Evolutionary conservation across 2,113 vertebrate genomes (phyloP), one percentile per base, ranked within the genome.

Genomic region (Sinosuthora webbiana): DNA sequence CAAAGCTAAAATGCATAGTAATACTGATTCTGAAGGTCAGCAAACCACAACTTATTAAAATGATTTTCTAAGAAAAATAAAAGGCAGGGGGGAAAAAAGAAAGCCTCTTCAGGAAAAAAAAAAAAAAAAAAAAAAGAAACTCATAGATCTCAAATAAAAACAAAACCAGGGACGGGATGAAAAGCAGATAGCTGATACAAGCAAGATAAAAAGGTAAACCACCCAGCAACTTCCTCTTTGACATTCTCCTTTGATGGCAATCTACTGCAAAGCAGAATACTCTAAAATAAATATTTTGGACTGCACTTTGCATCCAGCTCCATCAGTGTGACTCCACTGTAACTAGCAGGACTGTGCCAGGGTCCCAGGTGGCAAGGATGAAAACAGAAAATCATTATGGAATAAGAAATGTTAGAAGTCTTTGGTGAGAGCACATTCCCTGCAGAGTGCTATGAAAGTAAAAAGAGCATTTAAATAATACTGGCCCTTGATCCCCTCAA

Each of bases 201-300:
- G 63, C 55, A 55, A 90, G 63, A 88, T 63, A 83, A 95, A 95
- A 94, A 87, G 59, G 42, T 77, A 88, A 90, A 76, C 7, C 33
- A 77, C 24, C 19, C 59, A 88, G n/a, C 42, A 86, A 47, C 50
- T 67, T 27, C 41, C 85, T 82, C 64, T 88, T 87, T 87, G 62
- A 91, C 49, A 7, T 74, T 92, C 74, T 7, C 30, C 77, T 81
- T 85, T 88, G 69, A 95, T 94, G 12, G n/a, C 27, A 75, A 45
- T 18, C 37, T 90, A 84, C 75, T 70, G 76, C 50, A 87, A 82
- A 96, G 78, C 35, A 90, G 62, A 90, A 75, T 83, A 93, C 69
- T 90, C 92, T 92, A 96, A 96, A 97, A 93, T 60, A 94, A 92
- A 88, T 97, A 96, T 79, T 92, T 85, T 82, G 74, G 85, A 77